Evolutionary conservation across 2,888 invertebrate species (phyloP).

Genomic region (Meloe dianella): DNA sequence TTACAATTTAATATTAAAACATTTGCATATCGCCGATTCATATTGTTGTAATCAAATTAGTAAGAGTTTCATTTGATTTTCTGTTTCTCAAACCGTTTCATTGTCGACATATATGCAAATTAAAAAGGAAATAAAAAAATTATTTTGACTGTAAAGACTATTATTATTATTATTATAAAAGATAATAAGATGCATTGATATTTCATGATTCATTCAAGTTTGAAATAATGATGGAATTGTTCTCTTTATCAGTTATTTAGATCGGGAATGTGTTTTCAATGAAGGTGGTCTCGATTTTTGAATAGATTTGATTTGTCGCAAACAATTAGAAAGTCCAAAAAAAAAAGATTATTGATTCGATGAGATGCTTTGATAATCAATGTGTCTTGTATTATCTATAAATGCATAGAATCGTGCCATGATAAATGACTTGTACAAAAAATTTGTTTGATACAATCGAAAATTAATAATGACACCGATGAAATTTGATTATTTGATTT

Average conservation of each 20-base stretch:
- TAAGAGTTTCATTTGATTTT: neutral
- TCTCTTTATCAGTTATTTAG: neutral
- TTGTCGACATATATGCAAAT: too few species aligned
- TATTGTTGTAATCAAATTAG: neutral
- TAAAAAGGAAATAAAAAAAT: too few species aligned
- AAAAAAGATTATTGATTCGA: neutral
- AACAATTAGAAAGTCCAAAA: neutral
- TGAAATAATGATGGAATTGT: neutral
- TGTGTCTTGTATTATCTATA: neutral
- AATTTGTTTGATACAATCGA: neutral
- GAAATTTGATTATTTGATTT: neutral
- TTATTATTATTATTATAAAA: too few species aligned
- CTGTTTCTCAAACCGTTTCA: neutral
- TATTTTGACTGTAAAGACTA: too few species aligned
- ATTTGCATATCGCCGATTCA: neutral
- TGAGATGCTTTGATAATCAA: neutral
- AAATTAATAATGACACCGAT: neutral
- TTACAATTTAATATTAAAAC: constrained; percentile 10
- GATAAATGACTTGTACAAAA: constrained; percentile 1
- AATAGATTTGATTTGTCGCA: neutral
- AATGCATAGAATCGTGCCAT: neutral
- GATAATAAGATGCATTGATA: neutral
- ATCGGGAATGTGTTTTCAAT: neutral
- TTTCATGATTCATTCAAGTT: neutral
- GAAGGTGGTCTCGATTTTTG: neutral